Conservation (phyloP, 2,113 vertebrate species). For the Strigops habroptila region DNA sequence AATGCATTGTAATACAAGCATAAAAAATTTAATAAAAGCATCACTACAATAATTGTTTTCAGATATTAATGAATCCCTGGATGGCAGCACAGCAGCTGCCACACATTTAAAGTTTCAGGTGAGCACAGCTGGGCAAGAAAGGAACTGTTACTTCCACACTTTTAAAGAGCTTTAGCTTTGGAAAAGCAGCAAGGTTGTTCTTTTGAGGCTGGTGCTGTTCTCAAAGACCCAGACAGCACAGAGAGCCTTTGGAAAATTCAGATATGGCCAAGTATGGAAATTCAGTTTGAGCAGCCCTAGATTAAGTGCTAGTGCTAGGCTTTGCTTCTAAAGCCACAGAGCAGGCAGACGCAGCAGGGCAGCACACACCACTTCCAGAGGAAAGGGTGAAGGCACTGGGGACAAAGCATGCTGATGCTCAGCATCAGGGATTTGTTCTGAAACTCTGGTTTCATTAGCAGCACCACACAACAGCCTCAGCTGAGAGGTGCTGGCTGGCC, state of each 20-base stretch:
- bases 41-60: neutral
- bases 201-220: neutral
- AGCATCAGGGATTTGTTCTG: neutral
- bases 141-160: neutral
- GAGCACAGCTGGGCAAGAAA: neutral
- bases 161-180: neutral
- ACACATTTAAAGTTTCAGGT: neutral
- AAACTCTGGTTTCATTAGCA: neutral
- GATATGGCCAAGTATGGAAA: accelerated
- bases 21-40: constrained; percentile 44
- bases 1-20: neutral
- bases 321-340: neutral
- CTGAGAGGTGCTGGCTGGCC: neutral
- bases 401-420: neutral
- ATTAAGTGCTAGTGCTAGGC: neutral
- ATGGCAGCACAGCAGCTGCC: neutral
- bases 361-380: neutral
- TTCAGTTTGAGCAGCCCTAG: neutral
- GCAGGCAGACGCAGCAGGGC: neutral
- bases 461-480: neutral
- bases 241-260: neutral
- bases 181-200: neutral
- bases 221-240: neutral
- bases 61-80: neutral
- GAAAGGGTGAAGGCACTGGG: neutral